These are phyloP conservation scores for Disparrhopalites patrizii DNA, from an alignment of 2,888 invertebrate genomes.

Conservation along the genomic window DNA sequence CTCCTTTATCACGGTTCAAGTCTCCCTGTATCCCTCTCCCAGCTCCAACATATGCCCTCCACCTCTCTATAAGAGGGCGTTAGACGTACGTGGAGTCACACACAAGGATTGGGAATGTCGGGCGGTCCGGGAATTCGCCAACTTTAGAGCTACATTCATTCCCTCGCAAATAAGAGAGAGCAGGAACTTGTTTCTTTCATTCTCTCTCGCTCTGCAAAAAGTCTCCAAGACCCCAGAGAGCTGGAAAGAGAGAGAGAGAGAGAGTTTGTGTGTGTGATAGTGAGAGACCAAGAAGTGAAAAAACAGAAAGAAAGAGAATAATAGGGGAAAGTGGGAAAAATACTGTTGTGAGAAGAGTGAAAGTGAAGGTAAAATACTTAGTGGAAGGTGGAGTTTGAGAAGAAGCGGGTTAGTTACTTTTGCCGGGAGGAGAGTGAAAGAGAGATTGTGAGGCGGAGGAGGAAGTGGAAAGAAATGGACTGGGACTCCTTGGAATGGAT, in stretches of 20 bases:
- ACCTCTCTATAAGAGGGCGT: neutral
- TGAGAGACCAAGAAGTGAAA: slow-evolving; percentile 9
- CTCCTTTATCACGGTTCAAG: too few relatives aligned
- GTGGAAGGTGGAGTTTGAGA: neutral
- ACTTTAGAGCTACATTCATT: neutral
- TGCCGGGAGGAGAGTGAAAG: neutral
- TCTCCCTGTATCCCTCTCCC: neutral
- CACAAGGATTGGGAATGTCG: slow-evolving; percentile 2
- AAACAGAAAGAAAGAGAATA: slow-evolving; percentile 16
- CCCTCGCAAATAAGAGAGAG: neutral
- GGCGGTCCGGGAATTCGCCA: slow-evolving; percentile 4
- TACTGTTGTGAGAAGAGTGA: neutral
- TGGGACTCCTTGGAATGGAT: slow-evolving; percentile 31
- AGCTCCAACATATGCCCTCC: neutral
- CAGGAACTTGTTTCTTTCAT: neutral
- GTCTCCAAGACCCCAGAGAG: slow-evolving; percentile 5
- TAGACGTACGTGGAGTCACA: neutral
- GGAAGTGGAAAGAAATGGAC: slow-evolving; percentile 31
- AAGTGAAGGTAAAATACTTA: slow-evolving; percentile 11
- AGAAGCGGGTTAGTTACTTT: slow-evolving; percentile 20
- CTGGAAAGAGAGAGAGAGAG: slow-evolving; percentile 6
- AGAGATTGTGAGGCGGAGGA: slow-evolving; percentile 9
- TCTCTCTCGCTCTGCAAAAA: neutral
- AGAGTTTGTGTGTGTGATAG: neutral
- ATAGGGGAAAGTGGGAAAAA: slow-evolving; percentile 15